Conservation (phyloP, 2,113 vertebrate genomes). For the Ahaetulla prasina region DNA sequence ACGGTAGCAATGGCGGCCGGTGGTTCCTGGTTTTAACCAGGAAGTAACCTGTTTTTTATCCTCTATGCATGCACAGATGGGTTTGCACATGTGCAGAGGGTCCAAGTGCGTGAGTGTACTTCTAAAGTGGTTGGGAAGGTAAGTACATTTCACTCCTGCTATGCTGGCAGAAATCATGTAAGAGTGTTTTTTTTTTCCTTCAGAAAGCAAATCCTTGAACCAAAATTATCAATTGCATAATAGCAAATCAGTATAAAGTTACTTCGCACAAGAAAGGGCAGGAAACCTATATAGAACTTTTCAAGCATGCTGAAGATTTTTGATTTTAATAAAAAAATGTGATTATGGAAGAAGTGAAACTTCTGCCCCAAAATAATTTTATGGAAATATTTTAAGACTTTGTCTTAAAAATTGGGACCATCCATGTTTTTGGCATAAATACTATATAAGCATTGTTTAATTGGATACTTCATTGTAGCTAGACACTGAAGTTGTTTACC, state of each 20-base stretch:
- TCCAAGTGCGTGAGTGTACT: too few species aligned
- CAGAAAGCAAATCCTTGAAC: not conserved
- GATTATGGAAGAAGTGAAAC: not conserved
- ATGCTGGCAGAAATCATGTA: not conserved
- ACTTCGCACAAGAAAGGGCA: not conserved
- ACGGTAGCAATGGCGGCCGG: too few species aligned
- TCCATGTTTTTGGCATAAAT: not conserved
- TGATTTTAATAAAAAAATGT: not conserved
- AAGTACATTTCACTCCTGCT: too few species aligned
- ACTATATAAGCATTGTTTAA: not conserved
- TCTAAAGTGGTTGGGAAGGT: too few species aligned
- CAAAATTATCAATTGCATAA: not conserved
- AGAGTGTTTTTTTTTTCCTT: not conserved
- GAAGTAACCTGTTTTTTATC: too few species aligned
- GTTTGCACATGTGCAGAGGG: too few species aligned
- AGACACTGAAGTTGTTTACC: not conserved
- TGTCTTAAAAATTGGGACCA: not conserved
- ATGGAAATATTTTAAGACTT: not conserved
- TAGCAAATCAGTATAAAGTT: not conserved
- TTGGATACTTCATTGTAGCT: not conserved
- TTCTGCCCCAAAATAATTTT: not conserved
- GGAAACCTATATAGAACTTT: not conserved
- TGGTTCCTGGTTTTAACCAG: too few species aligned
- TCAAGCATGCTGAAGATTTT: not conserved
- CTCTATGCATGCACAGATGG: too few species aligned